phyloP scores from a whole-genome alignment of 2,797 vertebrate genomes.

The Cirrhinus molitorella region DNA sequence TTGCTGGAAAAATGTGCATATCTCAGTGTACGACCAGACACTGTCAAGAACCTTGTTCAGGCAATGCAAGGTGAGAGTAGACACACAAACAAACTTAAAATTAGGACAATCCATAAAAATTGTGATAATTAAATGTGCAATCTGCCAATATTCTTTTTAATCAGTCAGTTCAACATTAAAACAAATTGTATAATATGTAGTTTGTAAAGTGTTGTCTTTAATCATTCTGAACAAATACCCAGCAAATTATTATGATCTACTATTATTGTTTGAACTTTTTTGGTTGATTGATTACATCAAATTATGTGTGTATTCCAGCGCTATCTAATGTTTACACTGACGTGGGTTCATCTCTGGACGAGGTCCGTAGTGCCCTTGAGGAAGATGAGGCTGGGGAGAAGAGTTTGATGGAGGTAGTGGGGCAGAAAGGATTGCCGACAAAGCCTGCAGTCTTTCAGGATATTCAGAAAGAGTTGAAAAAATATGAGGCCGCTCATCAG shows the following conservation, averaged over 20 bases:
- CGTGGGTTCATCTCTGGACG: slow-evolving; percentile 83
- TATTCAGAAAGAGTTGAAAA: slow-evolving; percentile 81
- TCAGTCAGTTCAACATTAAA: neutral
- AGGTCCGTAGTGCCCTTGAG: slow-evolving; percentile 79
- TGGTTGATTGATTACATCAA: neutral
- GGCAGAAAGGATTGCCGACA: slow-evolving; percentile 39
- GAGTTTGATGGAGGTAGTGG: slow-evolving; percentile 76
- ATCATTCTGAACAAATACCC: neutral
- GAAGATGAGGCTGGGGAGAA: slow-evolving; percentile 79
- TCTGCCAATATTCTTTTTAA: neutral
- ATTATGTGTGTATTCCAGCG: slow-evolving; percentile 64
- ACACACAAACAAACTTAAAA: neutral
- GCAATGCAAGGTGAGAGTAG: slow-evolving; percentile 84
- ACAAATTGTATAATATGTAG: neutral
- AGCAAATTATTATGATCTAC: too few species aligned
- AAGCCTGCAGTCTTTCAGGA: slow-evolving; percentile 65
- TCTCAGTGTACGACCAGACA: slow-evolving; percentile 85
- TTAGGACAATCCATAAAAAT: neutral
- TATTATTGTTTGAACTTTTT: neutral
- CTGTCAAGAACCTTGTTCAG: slow-evolving; percentile 83
- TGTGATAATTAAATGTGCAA: neutral
- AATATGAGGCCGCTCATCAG: slow-evolving; percentile 84
- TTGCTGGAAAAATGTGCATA: slow-evolving; percentile 88
- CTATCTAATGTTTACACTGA: slow-evolving; percentile 86
- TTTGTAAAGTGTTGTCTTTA: neutral